These are phyloP conservation scores for Lasiurus borealis DNA, from an alignment of 2,113 vertebrate genomes.

Conservation along the genomic window DNA sequence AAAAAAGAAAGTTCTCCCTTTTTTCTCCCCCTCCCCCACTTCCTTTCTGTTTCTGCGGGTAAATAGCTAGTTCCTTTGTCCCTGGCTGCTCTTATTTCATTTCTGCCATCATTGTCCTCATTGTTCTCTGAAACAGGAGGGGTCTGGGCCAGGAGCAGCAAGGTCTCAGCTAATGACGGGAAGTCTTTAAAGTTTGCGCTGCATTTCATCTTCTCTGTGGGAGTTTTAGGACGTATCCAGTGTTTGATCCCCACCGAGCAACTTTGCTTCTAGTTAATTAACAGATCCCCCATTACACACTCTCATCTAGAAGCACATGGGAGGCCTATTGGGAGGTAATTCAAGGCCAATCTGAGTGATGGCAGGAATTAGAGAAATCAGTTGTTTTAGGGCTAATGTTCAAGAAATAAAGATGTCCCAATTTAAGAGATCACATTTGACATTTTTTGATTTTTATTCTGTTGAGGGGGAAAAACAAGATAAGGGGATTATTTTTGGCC, in stretches of 20 bases:
- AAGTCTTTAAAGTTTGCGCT: constrained; percentile 99
- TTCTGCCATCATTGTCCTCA: constrained; percentile 92
- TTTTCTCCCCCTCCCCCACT: constrained; percentile 58
- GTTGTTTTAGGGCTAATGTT: constrained; percentile 89
- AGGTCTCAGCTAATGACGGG: constrained; percentile 99
- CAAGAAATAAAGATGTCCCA: constrained; percentile 85
- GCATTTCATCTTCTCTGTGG: constrained; percentile 98
- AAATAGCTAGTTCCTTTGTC: constrained; percentile 93
- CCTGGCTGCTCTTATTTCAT: constrained; percentile 90
- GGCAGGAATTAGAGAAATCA: constrained; percentile 90
- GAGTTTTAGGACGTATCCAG: constrained; percentile 94
- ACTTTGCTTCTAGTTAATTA: constrained; percentile 96
- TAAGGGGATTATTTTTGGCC: constrained; percentile 54
- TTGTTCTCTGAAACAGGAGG: constrained; percentile 93
- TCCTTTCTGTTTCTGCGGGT: constrained; percentile 87
- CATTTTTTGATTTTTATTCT: constrained; percentile 67
- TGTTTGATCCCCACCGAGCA: constrained; percentile 97
- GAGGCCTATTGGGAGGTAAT: constrained; percentile 92
- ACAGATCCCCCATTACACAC: constrained; percentile 94
- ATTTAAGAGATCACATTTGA: constrained; percentile 82
- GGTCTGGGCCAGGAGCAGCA: constrained; percentile 93
- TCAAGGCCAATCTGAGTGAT: constrained; percentile 91
- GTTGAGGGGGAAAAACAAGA: not conserved
- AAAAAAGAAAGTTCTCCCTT: constrained; percentile 80
- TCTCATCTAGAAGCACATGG: constrained; percentile 91